Percentiles rank a stretch among this genome's conserved stretches.
These are phyloP conservation scores for Chydorus sphaericus DNA, from an alignment of 2,888 invertebrate genomes.

Conservation along the genomic window DNA sequence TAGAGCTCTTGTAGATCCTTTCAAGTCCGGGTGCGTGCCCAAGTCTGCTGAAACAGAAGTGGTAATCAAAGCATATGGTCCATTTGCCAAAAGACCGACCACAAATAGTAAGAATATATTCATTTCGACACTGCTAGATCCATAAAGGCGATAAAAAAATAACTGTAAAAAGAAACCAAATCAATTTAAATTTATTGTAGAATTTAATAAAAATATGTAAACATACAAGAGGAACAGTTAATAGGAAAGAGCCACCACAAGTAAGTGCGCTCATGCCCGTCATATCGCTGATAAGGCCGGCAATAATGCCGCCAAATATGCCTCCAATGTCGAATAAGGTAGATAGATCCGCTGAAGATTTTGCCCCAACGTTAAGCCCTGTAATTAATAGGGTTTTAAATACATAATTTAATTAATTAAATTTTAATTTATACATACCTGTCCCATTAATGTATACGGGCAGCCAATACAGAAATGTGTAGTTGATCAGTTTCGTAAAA, in stretches of 20 bases:
- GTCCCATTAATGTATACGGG: slow-evolving; percentile 73
- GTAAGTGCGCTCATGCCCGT: slow-evolving; percentile 73
- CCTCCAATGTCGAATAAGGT: slow-evolving; percentile 81
- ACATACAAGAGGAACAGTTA: slow-evolving; percentile 74
- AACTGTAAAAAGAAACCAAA: no score
- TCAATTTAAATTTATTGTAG: neutral
- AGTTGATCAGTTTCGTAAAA: slow-evolving; percentile 91
- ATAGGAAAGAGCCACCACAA: slow-evolving; percentile 61
- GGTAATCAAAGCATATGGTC: slow-evolving; percentile 90
- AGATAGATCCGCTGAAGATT: slow-evolving; percentile 60
- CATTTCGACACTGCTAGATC: slow-evolving; percentile 41
- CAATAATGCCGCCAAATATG: slow-evolving; percentile 71
- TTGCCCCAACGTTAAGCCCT: no score
- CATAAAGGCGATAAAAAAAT: slow-evolving; percentile 59
- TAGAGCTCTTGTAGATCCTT: slow-evolving; percentile 71
- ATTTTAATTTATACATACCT: slow-evolving; percentile 50
- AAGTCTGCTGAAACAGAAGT: slow-evolving; percentile 91
- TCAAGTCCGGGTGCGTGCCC: slow-evolving; percentile 70
- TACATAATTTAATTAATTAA: no score
- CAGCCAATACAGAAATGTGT: slow-evolving; percentile 93
- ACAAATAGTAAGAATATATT: slow-evolving; percentile 53
- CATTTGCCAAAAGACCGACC: slow-evolving; percentile 77
- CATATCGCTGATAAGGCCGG: slow-evolving; percentile 71
- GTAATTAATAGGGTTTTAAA: no score
- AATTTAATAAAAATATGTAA: neutral